Evolutionary conservation across 2,797 vertebrate species (phyloP).

Genomic region (Xiphorhynchus erythropygius): DNA sequence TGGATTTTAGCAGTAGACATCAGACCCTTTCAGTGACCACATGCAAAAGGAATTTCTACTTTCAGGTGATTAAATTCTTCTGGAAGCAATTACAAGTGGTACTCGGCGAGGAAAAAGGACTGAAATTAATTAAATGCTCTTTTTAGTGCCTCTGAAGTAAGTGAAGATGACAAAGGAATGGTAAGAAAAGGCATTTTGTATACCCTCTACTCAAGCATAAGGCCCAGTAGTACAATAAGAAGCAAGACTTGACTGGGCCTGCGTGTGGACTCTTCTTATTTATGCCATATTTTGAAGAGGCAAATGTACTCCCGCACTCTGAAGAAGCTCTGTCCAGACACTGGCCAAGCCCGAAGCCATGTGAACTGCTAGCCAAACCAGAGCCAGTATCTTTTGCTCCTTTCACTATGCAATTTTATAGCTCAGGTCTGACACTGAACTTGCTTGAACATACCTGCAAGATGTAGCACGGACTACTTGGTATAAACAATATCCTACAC

Average conservation of each 20-base stretch:
- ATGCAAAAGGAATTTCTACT: neutral
- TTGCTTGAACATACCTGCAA: accelerated
- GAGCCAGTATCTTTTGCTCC: neutral
- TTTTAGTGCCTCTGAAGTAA: neutral
- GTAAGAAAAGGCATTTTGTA: neutral
- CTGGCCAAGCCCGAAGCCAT: neutral
- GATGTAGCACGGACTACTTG: neutral
- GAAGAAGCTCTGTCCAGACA: neutral
- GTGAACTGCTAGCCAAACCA: neutral
- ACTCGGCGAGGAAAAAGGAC: neutral
- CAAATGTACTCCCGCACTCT: neutral
- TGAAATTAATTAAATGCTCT: neutral
- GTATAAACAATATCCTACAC: neutral
- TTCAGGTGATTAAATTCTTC: neutral
- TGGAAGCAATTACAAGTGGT: neutral
- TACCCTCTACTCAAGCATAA: neutral
- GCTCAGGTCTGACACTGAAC: neutral
- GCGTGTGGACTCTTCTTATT: neutral
- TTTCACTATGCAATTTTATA: neutral
- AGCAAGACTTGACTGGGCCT: neutral
- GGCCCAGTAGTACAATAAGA: neutral
- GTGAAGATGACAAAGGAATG: neutral
- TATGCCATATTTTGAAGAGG: neutral
- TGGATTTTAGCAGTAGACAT: neutral
- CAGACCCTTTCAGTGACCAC: neutral